phyloP scores from a whole-genome alignment of 1,140 invertebrate genomes.

The Cydia pomonella region DNA sequence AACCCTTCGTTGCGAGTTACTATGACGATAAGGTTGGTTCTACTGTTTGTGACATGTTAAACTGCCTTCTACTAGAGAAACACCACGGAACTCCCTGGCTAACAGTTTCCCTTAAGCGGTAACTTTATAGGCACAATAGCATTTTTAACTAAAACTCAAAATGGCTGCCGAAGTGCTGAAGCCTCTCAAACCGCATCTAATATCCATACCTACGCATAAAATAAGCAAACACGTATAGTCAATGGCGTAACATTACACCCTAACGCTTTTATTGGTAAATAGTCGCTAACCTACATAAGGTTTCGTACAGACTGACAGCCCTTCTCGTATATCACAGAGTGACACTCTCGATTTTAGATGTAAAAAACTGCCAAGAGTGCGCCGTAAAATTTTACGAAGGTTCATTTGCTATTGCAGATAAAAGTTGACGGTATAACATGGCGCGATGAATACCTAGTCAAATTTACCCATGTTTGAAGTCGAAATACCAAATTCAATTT shows the following conservation, averaged over 20 bases:
- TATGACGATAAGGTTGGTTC: too few species aligned
- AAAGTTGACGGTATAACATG: not conserved
- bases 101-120: too few species aligned
- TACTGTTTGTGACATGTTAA: too few species aligned
- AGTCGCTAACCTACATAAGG: conserved; percentile 42
- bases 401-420: not conserved
- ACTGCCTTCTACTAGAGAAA: too few species aligned
- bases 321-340: conserved; percentile 48
- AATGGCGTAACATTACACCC: conserved; percentile 33
- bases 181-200: not conserved
- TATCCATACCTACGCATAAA: not conserved
- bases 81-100: too few species aligned
- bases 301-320: conserved; percentile 46
- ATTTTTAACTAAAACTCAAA: too few species aligned
- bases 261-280: conserved; percentile 27
- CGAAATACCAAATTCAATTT: too few species aligned
- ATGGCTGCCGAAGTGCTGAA: too few species aligned
- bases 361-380: conserved; percentile 40
- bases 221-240: conserved; percentile 1
- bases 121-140: too few species aligned
- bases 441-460: not conserved
- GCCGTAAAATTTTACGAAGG: not conserved
- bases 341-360: conserved; percentile 60
- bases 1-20: too few species aligned
- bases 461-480: not conserved